Percentiles rank a stretch among this genome's conserved stretches.
phyloP scores from a whole-genome alignment of 2,113 vertebrate genomes.

The Charadrius vociferus region DNA sequence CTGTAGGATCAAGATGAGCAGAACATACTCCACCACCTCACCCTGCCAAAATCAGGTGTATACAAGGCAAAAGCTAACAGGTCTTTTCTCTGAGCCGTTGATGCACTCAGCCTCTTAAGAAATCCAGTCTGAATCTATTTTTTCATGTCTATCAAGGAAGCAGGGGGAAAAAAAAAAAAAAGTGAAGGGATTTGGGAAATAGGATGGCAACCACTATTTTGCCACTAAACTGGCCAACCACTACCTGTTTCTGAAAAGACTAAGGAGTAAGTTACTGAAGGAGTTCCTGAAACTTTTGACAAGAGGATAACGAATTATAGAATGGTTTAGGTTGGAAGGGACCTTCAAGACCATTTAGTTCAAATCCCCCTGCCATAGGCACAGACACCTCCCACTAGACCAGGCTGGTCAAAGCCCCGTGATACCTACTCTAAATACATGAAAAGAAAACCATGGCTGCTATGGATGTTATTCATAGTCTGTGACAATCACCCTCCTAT shows the following conservation, averaged over 20 bases:
- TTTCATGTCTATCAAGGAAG: not conserved
- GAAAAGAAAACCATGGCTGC: not conserved
- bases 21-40: not conserved
- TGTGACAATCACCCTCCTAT: not conserved
- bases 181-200: not conserved
- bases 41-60: not conserved
- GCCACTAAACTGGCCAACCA: not conserved
- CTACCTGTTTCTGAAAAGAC: not conserved
- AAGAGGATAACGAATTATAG: no score
- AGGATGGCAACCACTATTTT: not conserved
- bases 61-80: not conserved
- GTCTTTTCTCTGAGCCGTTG: not conserved
- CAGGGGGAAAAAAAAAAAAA: not conserved
- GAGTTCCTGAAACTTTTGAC: not conserved
- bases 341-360: no score
- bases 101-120: not conserved
- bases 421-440: not conserved
- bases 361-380: no score
- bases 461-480: accelerated
- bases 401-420: no score
- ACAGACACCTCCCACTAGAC: no score
- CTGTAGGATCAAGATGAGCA: not conserved
- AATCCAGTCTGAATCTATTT: not conserved
- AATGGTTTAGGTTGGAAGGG: no score
- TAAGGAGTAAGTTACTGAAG: not conserved